Evolutionary conservation across 1,140 invertebrate genomes (phyloP).

Genomic region (Belonocnema kinseyi): DNA sequence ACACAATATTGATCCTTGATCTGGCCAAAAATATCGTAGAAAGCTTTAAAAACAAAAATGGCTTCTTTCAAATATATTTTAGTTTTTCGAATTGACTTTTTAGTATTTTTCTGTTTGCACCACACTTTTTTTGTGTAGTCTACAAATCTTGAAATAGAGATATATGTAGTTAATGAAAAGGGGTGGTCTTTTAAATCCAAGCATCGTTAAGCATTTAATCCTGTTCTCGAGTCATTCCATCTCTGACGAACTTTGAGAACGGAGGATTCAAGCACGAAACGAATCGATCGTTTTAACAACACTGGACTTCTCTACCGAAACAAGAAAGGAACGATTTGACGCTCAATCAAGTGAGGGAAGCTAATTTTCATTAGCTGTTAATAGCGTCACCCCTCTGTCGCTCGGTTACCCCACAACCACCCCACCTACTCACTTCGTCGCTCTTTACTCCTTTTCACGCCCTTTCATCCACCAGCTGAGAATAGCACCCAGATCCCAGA

Average conservation of each 20-base stretch:
- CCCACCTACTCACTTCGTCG: conserved; percentile 38
- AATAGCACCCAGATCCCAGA: conserved; percentile 32
- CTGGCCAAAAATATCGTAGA: no score
- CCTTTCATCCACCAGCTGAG: conserved; percentile 47
- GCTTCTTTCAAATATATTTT: no score
- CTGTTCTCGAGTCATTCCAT: conserved; percentile 38
- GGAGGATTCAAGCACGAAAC: conserved; percentile 44
- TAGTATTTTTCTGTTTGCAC: no score
- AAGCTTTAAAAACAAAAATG: no score
- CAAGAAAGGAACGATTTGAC: conserved; percentile 75
- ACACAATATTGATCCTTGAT: no score
- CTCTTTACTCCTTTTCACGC: conserved; percentile 56
- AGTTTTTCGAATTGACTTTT: no score
- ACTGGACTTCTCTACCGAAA: conserved; percentile 65
- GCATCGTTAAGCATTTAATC: conserved; percentile 13
- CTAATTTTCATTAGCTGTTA: conserved; percentile 77
- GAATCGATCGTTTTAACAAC: conserved; percentile 68
- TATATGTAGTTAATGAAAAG: background rate
- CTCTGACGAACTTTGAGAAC: conserved; percentile 14
- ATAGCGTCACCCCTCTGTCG: conserved; percentile 58
- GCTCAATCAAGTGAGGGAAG: conserved; percentile 75
- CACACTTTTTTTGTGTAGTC: no score
- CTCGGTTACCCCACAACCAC: conserved; percentile 49
- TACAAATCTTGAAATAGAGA: no score
- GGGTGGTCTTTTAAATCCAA: conserved; percentile 11